Evolutionary conservation across 2,888 invertebrate genomes (phyloP), one percentile per base, ranked within the genome.

Genomic region (Helleia helle): DNA sequence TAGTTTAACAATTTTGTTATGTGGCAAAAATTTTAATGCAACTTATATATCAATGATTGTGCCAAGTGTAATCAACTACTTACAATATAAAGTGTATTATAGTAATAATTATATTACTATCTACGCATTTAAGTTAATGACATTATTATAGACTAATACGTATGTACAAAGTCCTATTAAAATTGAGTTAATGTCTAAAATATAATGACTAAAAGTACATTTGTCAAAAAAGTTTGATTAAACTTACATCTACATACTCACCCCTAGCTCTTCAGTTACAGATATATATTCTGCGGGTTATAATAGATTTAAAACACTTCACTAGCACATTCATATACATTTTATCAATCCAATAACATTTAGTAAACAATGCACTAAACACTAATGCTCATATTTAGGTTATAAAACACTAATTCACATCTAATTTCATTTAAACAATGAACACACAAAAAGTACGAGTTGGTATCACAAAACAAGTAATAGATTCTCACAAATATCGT

Each of bases 231-330:
- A 36, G 25, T 36, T 36, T 14, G n/a, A 4, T 22, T 34, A 36
- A 36, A 36, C 36, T 36, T 25, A 36, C 15, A 13, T 24, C 25
- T 36, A 36, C 8, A 14, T 36, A 36, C 36, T 36, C 14, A 36
- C 36, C 36, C 22, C 24, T 12, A 25, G 12, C 24, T 22, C 24
- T 13, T 7, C 25, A 22, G 13, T 15, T n/a, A 25, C 14, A 25
- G n/a, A n/a, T 2, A 25, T 8, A 14, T 8, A 25, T 25, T 12
- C 4, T 22, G 14, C 3, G 36, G 7, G 8, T 25, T 13, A 8
- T 6, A 22, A 25, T 36, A 24, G 25, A 11, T 13, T 24, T 1
- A 24, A 36, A 36, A 5, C 5, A 36, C 12, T 36, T 36, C 24
- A 36, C 24, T 3, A 25, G 11, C 12, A 13, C 7, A 36, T 8